Evolutionary conservation across 2,888 invertebrate species (phyloP).

Genomic region (Agriopis aurantiaria): DNA sequence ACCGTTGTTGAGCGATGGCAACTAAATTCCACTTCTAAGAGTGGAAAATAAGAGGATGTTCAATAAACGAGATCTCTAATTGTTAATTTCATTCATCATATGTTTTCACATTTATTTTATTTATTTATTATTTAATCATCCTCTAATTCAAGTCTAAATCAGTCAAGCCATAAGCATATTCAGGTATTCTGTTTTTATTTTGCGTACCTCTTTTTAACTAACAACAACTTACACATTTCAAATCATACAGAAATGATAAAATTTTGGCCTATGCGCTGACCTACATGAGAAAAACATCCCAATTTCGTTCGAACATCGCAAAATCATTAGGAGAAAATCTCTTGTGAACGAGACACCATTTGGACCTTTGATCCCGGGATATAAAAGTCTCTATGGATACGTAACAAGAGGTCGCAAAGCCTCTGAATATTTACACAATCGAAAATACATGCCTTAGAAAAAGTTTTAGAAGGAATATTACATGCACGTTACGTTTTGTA

Average conservation of each 20-base stretch:
- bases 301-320: conserved; percentile 31
- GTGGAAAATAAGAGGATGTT: too few relatives aligned
- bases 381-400: conserved; percentile 58
- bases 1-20: too few relatives aligned
- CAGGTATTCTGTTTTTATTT: neutral
- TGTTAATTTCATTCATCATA: too few relatives aligned
- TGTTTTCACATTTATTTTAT: too few relatives aligned
- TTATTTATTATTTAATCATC: too few relatives aligned
- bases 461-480: conserved; percentile 32
- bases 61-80: too few relatives aligned
- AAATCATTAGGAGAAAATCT: conserved; percentile 63
- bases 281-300: conserved; percentile 28
- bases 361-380: conserved; percentile 62
- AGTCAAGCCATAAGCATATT: neutral
- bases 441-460: conserved; percentile 37
- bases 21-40: too few relatives aligned
- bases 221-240: neutral
- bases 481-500: conserved; percentile 14
- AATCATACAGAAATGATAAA: conserved; percentile 11
- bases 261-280: conserved; percentile 13
- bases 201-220: neutral
- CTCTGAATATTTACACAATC: conserved; percentile 37
- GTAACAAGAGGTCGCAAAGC: conserved; percentile 53
- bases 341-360: conserved; percentile 70
- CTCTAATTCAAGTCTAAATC: neutral